phyloP scores from a whole-genome alignment of 2,113 vertebrate genomes.

The Perca fluviatilis region DNA sequence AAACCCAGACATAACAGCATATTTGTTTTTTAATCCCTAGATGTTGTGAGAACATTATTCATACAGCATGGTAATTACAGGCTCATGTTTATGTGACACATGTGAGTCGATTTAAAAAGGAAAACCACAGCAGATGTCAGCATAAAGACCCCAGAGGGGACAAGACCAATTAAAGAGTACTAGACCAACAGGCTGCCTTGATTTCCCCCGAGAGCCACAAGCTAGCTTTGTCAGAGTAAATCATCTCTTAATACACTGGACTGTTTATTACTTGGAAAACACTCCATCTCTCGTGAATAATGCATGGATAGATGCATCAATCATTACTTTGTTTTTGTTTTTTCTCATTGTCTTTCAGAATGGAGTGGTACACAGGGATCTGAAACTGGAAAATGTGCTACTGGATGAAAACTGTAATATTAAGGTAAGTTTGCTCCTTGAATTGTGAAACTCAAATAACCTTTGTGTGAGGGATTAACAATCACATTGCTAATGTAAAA shows the following conservation, averaged over 20 bases:
- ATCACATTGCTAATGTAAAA: not conserved
- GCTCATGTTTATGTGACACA: slow-evolving; percentile 74
- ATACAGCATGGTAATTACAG: slow-evolving; percentile 76
- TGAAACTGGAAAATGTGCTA: slow-evolving; percentile 99
- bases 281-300: slow-evolving; percentile 45
- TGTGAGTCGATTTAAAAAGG: slow-evolving; percentile 63
- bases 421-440: slow-evolving; percentile 86
- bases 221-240: slow-evolving; percentile 55
- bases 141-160: slow-evolving; percentile 57
- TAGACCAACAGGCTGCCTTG: slow-evolving; percentile 55
- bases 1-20: slow-evolving; percentile 47
- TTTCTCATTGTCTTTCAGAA: slow-evolving; percentile 86
- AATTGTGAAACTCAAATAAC: slow-evolving; percentile 17
- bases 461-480: slow-evolving; percentile 5
- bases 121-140: slow-evolving; percentile 73
- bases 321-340: slow-evolving; percentile 31
- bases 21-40: slow-evolving; percentile 69
- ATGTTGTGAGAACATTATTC: slow-evolving; percentile 77
- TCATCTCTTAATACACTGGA: slow-evolving; percentile 51
- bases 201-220: slow-evolving; percentile 67
- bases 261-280: slow-evolving; percentile 35
- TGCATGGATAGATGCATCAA: slow-evolving; percentile 25
- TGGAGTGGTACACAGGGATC: slow-evolving; percentile 96
- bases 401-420: slow-evolving; percentile 99
- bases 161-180: slow-evolving; percentile 65